Percentiles rank a stretch among this genome's conserved stretches.
phyloP scores from a whole-genome alignment of 1,140 invertebrate species.

The Bombus superbus region DNA sequence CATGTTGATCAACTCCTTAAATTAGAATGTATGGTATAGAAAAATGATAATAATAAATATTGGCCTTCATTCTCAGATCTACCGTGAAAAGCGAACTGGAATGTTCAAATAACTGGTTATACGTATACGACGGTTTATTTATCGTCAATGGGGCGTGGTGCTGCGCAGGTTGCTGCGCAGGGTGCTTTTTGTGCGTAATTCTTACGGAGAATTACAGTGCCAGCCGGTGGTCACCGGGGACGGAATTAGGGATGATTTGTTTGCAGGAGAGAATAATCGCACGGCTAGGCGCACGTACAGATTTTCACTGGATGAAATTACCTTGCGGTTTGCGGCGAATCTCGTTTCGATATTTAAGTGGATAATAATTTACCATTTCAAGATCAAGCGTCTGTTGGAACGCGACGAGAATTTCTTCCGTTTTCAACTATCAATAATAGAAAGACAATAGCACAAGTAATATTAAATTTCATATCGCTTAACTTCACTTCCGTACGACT shows the following conservation, averaged over 20 bases:
- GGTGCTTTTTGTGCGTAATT: constrained; percentile 33
- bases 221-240: constrained; percentile 20
- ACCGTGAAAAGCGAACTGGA: too few species aligned
- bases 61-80: too few species aligned
- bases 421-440: not conserved
- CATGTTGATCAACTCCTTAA: too few species aligned
- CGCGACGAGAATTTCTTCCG: not conserved
- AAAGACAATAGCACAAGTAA: not conserved
- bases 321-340: not conserved
- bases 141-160: constrained; percentile 22
- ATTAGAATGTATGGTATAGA: too few species aligned
- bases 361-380: not conserved
- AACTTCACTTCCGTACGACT: not conserved
- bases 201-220: constrained; percentile 10
- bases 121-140: constrained; percentile 10
- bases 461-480: not conserved
- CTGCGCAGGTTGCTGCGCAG: not conserved
- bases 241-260: constrained; percentile 48
- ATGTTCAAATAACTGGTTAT: not conserved
- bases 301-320: not conserved
- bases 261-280: constrained; percentile 3
- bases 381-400: not conserved
- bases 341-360: not conserved
- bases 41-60: too few species aligned
- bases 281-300: not conserved